Conservation (phyloP, 2,113 vertebrate genomes). For the Indri indri region DNA sequence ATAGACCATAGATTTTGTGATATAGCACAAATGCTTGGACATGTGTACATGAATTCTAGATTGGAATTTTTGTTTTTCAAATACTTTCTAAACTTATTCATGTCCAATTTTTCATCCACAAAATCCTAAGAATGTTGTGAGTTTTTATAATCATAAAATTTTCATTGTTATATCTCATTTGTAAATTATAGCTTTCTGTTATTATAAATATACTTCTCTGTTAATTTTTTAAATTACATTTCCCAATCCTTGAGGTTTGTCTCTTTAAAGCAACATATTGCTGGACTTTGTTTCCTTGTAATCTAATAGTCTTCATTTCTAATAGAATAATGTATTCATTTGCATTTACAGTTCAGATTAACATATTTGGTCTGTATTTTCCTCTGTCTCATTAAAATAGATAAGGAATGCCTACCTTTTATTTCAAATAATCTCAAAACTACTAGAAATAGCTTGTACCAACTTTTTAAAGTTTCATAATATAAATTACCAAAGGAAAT, state of each 20-base stretch:
- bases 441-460: background rate
- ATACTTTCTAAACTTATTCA: background rate
- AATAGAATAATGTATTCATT: background rate
- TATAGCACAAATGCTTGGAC: background rate
- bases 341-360: background rate
- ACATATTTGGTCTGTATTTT: background rate
- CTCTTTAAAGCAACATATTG: background rate
- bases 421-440: background rate
- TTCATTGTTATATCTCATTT: background rate
- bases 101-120: background rate
- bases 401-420: background rate
- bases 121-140: background rate
- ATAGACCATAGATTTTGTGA: background rate
- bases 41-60: background rate
- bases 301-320: background rate
- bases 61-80: background rate
- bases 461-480: background rate
- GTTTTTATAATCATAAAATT: background rate
- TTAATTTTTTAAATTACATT: background rate
- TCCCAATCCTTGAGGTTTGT: background rate
- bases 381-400: background rate
- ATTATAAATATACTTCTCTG: background rate
- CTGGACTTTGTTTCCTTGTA: background rate
- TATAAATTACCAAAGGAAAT: background rate
- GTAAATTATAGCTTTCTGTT: background rate